phyloP scores from a whole-genome alignment of 2,888 invertebrate genomes.

The Cylindroiulus punctatus region DNA sequence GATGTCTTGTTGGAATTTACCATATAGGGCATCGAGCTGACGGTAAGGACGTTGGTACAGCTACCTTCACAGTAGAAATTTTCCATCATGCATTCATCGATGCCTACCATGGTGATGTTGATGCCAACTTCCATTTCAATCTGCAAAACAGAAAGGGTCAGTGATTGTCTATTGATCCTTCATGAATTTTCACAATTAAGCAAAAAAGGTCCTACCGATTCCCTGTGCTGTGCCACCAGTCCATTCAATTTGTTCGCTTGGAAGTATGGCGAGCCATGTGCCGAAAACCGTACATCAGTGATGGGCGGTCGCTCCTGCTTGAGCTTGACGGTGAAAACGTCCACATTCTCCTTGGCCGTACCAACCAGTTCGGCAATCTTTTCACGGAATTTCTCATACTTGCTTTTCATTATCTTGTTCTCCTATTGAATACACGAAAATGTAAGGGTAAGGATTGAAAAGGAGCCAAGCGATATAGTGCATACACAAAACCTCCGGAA shows the following conservation, averaged over 20 bases:
- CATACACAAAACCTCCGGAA: neutral
- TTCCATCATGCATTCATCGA: slow-evolving; percentile 94
- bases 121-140: slow-evolving; percentile 94
- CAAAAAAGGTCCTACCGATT: slow-evolving; percentile 71
- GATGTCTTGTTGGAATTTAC: slow-evolving; percentile 98
- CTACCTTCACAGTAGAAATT: slow-evolving; percentile 96
- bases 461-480: too few relatives aligned
- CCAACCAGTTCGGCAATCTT: slow-evolving; percentile 85
- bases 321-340: slow-evolving; percentile 94
- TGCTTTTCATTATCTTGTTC: slow-evolving; percentile 84
- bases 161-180: too few relatives aligned
- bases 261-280: slow-evolving; percentile 95
- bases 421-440: slow-evolving; percentile 68
- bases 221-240: slow-evolving; percentile 89
- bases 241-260: slow-evolving; percentile 94
- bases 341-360: slow-evolving; percentile 88
- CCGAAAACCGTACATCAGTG: slow-evolving; percentile 92
- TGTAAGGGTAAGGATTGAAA: neutral
- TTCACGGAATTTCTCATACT: slow-evolving; percentile 87
- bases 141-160: slow-evolving; percentile 63
- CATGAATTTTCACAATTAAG: too few relatives aligned
- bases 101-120: slow-evolving; percentile 96
- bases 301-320: slow-evolving; percentile 82
- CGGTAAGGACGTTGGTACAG: slow-evolving; percentile 91
- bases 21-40: slow-evolving; percentile 89